These are phyloP conservation scores for Oeneis ivallda DNA, from an alignment of 2,888 invertebrate genomes.

Conservation along the genomic window DNA sequence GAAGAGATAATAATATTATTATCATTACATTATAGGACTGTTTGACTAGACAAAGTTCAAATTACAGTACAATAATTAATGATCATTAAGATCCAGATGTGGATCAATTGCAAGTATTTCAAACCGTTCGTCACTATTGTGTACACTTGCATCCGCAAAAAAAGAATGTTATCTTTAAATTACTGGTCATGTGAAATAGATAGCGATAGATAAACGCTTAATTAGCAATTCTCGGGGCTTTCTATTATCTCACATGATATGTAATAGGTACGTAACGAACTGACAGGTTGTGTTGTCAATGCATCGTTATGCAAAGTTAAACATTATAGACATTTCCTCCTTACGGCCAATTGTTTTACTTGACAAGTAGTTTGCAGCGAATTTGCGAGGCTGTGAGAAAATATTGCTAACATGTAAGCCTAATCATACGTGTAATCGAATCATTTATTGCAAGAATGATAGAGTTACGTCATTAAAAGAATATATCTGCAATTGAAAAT, in stretches of 20 bases:
- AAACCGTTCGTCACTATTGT: not conserved
- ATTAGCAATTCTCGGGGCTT: constrained; percentile 33
- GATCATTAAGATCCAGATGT: too few species aligned
- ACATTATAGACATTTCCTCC: constrained; percentile 33
- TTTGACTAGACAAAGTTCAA: too few species aligned
- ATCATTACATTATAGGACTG: too few species aligned
- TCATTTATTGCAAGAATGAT: not conserved
- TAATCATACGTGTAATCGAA: constrained; percentile 14
- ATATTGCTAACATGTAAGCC: not conserved
- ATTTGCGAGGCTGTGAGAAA: constrained; percentile 12
- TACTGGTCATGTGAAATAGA: constrained; percentile 11
- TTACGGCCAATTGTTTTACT: constrained; percentile 37
- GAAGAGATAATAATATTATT: too few species aligned
- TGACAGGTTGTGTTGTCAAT: constrained; percentile 32
- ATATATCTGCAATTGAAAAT: not conserved
- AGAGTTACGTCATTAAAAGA: constrained; percentile 2
- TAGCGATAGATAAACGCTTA: constrained; percentile 19
- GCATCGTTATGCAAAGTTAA: constrained; percentile 38
- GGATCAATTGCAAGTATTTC: not conserved
- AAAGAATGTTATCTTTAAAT: constrained; percentile 6
- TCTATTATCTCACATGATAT: constrained; percentile 29
- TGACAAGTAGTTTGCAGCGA: constrained; percentile 23
- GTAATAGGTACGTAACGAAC: constrained; percentile 28
- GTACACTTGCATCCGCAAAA: not conserved
- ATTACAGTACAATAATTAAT: too few species aligned